Evolutionary conservation across 2,797 vertebrate species (phyloP), one percentile per base, ranked within the genome.

Genomic region (Erithacus rubecula): DNA sequence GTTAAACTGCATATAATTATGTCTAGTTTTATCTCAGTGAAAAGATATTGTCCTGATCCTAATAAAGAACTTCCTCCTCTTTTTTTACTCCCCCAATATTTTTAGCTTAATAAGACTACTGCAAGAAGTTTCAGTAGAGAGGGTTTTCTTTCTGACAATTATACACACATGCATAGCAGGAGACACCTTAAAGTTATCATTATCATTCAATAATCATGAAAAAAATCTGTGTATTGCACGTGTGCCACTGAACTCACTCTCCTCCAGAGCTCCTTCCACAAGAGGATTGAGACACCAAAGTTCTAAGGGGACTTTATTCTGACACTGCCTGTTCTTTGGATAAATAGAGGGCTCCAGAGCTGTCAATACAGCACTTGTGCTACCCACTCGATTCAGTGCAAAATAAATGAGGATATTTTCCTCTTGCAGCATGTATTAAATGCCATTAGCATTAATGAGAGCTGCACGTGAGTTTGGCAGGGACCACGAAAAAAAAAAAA

Each of bases 361-460:
- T 96, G 94, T 93, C 92, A 94, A 93, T 92, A 86, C 91, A 96
- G 92, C 95, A 95, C 65, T 96, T 95, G 85, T 92, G 52, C 89
- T 89, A 89, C 85, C 80, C 62, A 65, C 85, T 94, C 5, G 2
- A 90, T 95, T 94, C 91, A 70, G 60, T 89, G 64, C 44, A 91
- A 93, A 97, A 95, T 94, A 94, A 96, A 96, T 90, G 84, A 96
- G 96, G 95, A 89, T 95, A 96, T 96, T 96, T 95, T 95, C 83
- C 74, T 94, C 93, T 86, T 96, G 94, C 91, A 92, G 87, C 83
- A 83, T 96, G 94, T 93, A 95, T 96, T 96, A 96, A 96, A 94
- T 92, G 83, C 95, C 92, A 96, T 97, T 96, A 97, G 84, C 94
- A 96, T 96, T 96, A 96, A 97, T 95, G 95, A 97, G 95, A 90